Conservation (phyloP, 2,888 invertebrate genomes). For the Watsonalla cultraria region DNA sequence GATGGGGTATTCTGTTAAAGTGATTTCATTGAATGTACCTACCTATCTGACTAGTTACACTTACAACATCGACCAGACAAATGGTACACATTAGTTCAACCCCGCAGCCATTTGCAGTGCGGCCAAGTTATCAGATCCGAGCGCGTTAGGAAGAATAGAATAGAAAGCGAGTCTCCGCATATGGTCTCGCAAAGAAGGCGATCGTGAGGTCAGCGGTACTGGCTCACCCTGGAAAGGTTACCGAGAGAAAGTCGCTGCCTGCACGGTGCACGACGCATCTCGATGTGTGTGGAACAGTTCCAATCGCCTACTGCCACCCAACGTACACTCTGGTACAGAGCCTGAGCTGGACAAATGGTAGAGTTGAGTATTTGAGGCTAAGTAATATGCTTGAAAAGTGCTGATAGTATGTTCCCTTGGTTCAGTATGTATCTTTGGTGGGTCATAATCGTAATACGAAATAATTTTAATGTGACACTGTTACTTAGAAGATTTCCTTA, state of each 20-base stretch:
- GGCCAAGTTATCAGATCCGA: conserved; percentile 18
- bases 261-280: conserved; percentile 46
- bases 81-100: not conserved
- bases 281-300: conserved; percentile 34
- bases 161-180: conserved; percentile 48
- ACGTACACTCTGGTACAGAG: conserved; percentile 7
- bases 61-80: not conserved
- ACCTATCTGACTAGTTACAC: too few species aligned
- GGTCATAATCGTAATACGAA: too few species aligned
- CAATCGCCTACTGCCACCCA: conserved; percentile 11
- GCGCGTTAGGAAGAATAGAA: conserved; percentile 25
- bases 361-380: too few species aligned
- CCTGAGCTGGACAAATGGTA: not conserved
- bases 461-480: too few species aligned
- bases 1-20: too few species aligned
- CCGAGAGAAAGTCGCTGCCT: conserved; percentile 56
- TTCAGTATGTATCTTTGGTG: too few species aligned
- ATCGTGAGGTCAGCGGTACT: conserved; percentile 54
- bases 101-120: not conserved
- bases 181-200: conserved; percentile 30
- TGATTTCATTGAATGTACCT: too few species aligned
- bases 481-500: too few species aligned
- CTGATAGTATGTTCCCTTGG: too few species aligned
- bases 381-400: too few species aligned
- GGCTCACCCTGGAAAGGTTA: conserved; percentile 57